Evolutionary conservation across 2,113 vertebrate species (phyloP).

Genomic region (Oreotrochilus melanogaster): DNA sequence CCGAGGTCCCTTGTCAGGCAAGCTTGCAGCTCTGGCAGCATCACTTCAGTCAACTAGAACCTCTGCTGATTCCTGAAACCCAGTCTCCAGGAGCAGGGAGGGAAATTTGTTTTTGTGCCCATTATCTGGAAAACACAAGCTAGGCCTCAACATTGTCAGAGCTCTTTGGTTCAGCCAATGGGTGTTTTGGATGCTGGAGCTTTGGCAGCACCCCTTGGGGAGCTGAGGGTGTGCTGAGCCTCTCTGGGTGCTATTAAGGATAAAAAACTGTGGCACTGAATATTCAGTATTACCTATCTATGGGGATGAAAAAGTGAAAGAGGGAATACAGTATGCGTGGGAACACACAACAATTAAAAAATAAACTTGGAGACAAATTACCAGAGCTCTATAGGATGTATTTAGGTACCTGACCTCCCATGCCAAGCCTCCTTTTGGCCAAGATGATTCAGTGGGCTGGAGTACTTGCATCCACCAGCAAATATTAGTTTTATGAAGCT

Average conservation of each 20-base stretch:
- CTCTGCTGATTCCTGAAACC: conserved; percentile 1
- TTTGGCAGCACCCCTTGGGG: neutral
- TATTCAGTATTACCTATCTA: neutral
- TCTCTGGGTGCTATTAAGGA: neutral
- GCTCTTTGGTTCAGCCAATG: neutral
- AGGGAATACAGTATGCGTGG: neutral
- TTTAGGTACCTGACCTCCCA: neutral
- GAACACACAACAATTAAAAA: neutral
- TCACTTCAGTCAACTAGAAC: neutral
- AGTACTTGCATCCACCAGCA: neutral
- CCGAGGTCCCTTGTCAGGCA: neutral
- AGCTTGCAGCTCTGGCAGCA: neutral
- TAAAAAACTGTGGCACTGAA: neutral
- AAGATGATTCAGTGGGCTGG: neutral
- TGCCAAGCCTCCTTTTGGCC: neutral
- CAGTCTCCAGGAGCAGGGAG: neutral
- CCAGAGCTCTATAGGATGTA: neutral
- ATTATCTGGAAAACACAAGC: neutral
- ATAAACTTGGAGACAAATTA: neutral
- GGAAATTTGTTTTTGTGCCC: neutral
- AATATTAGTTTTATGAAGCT: neutral
- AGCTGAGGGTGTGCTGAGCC: neutral
- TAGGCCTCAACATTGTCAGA: neutral
- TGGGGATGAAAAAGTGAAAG: neutral
- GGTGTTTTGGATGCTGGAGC: neutral